Conservation (phyloP, 30 jellyfish, hydroid and myxozoan genomes). For the Aurelia sp. region DNA sequence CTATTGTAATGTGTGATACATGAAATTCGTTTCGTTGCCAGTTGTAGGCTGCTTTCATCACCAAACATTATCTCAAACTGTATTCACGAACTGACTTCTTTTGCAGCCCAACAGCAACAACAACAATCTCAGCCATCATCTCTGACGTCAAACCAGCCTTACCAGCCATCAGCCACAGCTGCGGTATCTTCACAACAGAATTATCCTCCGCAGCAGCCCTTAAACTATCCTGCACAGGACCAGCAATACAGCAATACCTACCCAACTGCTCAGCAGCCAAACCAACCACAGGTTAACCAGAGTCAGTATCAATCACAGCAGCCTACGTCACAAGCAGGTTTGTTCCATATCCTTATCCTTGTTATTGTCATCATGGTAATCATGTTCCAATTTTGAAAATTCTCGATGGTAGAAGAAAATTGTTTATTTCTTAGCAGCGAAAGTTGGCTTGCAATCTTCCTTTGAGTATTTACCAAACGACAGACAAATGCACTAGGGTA, state of each 20-base stretch:
- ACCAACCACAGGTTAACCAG: neutral
- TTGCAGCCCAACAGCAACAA: slow-evolving; percentile 42
- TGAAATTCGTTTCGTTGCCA: neutral
- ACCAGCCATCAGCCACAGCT: slow-evolving; percentile 54
- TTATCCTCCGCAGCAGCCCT: slow-evolving; percentile 27
- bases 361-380: too few species aligned
- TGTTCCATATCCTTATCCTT: neutral
- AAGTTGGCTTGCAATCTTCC: too few species aligned
- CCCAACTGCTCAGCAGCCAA: slow-evolving; percentile 17
- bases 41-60: neutral
- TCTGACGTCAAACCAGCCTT: slow-evolving; percentile 26
- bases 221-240: slow-evolving; percentile 2
- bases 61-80: too few species aligned
- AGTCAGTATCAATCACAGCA: slow-evolving; percentile 3
- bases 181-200: slow-evolving; percentile 40
- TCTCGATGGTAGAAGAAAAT: too few species aligned
- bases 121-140: slow-evolving; percentile 46
- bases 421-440: too few species aligned
- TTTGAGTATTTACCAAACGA: too few species aligned
- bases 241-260: slow-evolving; percentile 5
- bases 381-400: too few species aligned
- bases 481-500: too few species aligned
- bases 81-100: neutral
- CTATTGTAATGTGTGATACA: too few species aligned
- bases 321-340: slow-evolving; percentile 6